These are phyloP conservation scores for Hipparchia semele DNA, from an alignment of 2,888 invertebrate species.

Conservation along the genomic window DNA sequence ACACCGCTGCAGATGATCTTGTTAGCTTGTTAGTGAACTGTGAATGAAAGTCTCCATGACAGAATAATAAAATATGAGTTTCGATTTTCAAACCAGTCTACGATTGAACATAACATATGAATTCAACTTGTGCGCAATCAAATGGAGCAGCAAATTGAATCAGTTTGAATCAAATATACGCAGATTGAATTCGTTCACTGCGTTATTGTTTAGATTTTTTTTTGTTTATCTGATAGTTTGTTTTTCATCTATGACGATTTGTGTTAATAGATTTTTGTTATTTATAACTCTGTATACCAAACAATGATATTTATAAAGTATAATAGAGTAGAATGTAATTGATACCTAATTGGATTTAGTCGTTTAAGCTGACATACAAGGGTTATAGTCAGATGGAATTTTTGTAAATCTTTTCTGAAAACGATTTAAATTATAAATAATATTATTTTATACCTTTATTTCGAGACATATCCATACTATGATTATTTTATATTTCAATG, in stretches of 20 bases:
- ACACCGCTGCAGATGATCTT: too few relatives aligned
- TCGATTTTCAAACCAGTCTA: constrained; percentile 4
- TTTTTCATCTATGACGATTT: not conserved
- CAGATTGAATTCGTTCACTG: constrained; percentile 35
- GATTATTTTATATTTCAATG: too few relatives aligned
- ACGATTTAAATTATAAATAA: too few relatives aligned
- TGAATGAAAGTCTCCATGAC: not conserved
- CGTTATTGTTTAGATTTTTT: constrained; percentile 26
- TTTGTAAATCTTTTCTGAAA: too few relatives aligned
- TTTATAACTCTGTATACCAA: not conserved
- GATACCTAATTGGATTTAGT: not conserved
- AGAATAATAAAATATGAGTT: not conserved
- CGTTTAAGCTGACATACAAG: too few relatives aligned
- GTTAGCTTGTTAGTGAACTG: too few relatives aligned
- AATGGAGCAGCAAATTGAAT: constrained; percentile 37
- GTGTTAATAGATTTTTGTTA: not conserved
- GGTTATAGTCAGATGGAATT: too few relatives aligned
- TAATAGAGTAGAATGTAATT: too few relatives aligned
- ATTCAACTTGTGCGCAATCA: constrained; percentile 36
- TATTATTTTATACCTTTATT: too few relatives aligned
- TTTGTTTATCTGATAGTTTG: constrained; percentile 4
- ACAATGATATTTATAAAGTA: too few relatives aligned
- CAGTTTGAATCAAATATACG: constrained; percentile 37
- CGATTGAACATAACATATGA: constrained; percentile 32
- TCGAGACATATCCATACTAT: too few relatives aligned